Percentiles rank a stretch among this genome's conserved stretches.
Conservation (phyloP, 2,888 invertebrate species). For the Acrocyrtus sp. region DNA sequence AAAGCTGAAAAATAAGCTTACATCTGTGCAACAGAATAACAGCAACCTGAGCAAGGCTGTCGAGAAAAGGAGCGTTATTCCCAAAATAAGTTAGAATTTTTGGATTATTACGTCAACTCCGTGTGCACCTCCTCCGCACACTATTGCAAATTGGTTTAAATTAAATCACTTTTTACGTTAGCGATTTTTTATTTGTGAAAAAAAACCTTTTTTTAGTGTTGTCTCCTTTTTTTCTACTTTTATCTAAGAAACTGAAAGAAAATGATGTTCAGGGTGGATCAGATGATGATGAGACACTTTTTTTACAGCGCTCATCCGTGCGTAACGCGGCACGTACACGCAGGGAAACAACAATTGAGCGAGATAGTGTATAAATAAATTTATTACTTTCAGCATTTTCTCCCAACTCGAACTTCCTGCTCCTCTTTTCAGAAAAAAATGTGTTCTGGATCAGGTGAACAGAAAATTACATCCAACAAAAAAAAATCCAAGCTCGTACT, state of each 20-base stretch:
- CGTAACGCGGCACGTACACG: slow-evolving; percentile 16
- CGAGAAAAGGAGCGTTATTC: too few relatives aligned
- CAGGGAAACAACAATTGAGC: neutral
- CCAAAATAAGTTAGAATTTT: too few relatives aligned
- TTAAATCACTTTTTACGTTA: slow-evolving; percentile 30
- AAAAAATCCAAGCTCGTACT: too few relatives aligned
- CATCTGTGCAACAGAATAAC: too few relatives aligned
- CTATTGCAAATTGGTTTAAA: slow-evolving; percentile 36
- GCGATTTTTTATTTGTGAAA: neutral
- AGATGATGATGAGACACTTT: neutral
- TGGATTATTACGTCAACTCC: too few relatives aligned
- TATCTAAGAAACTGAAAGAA: too few relatives aligned
- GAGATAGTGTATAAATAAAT: neutral
- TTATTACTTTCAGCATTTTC: slow-evolving; percentile 28
- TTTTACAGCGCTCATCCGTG: slow-evolving; percentile 2
- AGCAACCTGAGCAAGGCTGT: too few relatives aligned
- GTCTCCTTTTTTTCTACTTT: too few relatives aligned
- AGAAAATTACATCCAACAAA: too few relatives aligned
- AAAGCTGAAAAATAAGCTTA: neutral
- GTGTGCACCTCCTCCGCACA: too few relatives aligned
- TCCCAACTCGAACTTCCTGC: neutral
- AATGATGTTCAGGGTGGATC: slow-evolving; percentile 6
- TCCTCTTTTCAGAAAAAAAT: slow-evolving; percentile 2
- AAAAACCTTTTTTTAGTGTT: too few relatives aligned
- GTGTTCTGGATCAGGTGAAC: slow-evolving; percentile 39